A percentile compares a stretch with the other conserved stretches of the same genome.
Conservation (phyloP, 2,113 vertebrate genomes). For the Dryoscopus gambensis region DNA sequence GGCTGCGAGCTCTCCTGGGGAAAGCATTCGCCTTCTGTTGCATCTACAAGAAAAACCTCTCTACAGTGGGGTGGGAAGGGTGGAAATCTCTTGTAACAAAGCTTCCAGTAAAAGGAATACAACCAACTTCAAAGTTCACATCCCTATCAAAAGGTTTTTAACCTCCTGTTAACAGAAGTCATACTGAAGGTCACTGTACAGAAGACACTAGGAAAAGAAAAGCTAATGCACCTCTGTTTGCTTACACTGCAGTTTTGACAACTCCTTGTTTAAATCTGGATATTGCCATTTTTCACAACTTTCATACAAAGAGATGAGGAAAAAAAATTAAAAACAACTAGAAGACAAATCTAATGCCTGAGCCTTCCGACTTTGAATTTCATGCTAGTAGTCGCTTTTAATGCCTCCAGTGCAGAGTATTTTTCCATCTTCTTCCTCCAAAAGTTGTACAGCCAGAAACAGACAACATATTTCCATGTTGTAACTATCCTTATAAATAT, state of each 20-base stretch:
- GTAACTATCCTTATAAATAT: conserved; percentile 36
- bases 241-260: neutral
- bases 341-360: neutral
- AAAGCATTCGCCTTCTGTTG: neutral
- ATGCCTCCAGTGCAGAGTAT: neutral
- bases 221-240: neutral
- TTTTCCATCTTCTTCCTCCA: conserved; percentile 48
- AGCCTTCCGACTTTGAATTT: neutral
- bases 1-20: neutral
- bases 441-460: conserved; percentile 29
- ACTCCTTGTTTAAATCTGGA: neutral
- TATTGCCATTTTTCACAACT: neutral
- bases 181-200: neutral
- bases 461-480: conserved; percentile 53
- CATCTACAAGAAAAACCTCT: neutral
- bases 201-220: neutral
- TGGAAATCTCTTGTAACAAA: neutral
- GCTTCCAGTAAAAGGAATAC: neutral
- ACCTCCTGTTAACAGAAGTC: neutral
- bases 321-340: neutral
- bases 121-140: neutral
- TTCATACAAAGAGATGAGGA: neutral
- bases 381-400: neutral
- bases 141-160: conserved; percentile 9
- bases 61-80: neutral